Evolutionary conservation across 1,140 invertebrate genomes (phyloP).

Genomic region (Trichomalopsis sarcophagae): DNA sequence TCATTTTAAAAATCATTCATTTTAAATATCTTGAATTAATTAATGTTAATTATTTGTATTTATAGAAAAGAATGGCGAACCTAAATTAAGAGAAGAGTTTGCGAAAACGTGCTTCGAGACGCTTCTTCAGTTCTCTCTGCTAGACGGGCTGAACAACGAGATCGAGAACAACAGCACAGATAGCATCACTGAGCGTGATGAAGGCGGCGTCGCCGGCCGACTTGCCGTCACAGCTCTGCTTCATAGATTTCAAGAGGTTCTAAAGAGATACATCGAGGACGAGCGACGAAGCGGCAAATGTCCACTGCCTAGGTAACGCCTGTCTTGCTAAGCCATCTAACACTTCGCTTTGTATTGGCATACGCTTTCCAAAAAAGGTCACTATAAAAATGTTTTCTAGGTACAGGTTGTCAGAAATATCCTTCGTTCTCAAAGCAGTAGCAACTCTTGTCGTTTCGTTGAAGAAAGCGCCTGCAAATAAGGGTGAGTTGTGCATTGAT

Average conservation of each 20-base stretch:
- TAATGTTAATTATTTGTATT: not conserved
- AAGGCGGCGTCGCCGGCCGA: conserved; percentile 83
- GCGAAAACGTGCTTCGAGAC: conserved; percentile 98
- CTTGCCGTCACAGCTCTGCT: conserved; percentile 93
- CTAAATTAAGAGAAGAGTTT: conserved; percentile 93
- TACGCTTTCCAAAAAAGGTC: conserved; percentile 46
- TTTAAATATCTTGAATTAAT: not conserved
- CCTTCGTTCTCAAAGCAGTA: conserved; percentile 96
- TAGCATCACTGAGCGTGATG: conserved; percentile 69
- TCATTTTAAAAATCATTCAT: not conserved
- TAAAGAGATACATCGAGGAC: conserved; percentile 91
- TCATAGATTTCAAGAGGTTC: conserved; percentile 94
- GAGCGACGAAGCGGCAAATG: conserved; percentile 92
- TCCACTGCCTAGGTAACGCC: conserved; percentile 87
- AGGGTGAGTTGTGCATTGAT: conserved; percentile 78
- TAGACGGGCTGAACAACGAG: conserved; percentile 80
- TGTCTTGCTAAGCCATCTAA: not conserved
- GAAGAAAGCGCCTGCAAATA: conserved; percentile 91
- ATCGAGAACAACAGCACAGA: conserved; percentile 60
- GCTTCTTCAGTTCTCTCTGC: conserved; percentile 92
- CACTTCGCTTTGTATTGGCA: not conserved
- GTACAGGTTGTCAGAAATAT: conserved; percentile 95
- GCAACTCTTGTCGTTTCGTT: conserved; percentile 93
- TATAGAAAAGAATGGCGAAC: conserved; percentile 83
- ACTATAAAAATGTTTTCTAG: conserved; percentile 76